Evolutionary conservation across 2,113 vertebrate genomes (phyloP), one percentile per base, ranked within the genome.

Genomic region (Cyprinus carpio): DNA sequence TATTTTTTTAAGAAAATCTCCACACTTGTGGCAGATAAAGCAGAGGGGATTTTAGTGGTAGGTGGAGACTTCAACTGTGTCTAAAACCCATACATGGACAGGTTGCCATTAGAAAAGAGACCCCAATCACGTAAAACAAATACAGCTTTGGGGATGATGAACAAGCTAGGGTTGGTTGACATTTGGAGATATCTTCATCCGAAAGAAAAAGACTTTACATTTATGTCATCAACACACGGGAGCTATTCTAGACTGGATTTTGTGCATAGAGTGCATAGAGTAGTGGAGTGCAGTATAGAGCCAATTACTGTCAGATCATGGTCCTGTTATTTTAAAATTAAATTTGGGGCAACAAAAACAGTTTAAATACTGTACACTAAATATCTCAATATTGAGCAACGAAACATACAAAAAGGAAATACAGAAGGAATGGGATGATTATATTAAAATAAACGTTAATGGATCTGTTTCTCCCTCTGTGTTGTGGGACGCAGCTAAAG

Each of bases 11-110:
- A n/a, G n/a, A n/a, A n/a, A n/a, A n/a, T n/a, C n/a, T n/a, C n/a
- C n/a, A n/a, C n/a, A n/a, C n/a, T n/a, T 25, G 60, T 76, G 46
- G 74, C 74, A n/a, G 40, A 76, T 49, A 76, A 76, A 76, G 40
- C 25, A 43, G 46, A 76, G 46, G 74, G 74, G 10, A 76, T 27
- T 46, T 25, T 49, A 25, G 43, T 49, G 23, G 15, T 49, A 49
- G 74, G 74, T 43, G 20, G 46, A 64, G 60, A 64, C 25, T 12
- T 25, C 23, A 62, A 10, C 11, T 25, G 74, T 75, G 74, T 75
- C 34, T 8, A 51, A 75, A 75, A 49, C 46, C 74, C 23, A 12
- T 75, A 75, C 46, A 75, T 75, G 20, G 74, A 75, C 74, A 75
- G 46, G 25, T 75, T 46, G n/a, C 60, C 60, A 62, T 13, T 46